phyloP scores from a whole-genome alignment of 2,888 invertebrate genomes.

The Sussaba pulchella region DNA sequence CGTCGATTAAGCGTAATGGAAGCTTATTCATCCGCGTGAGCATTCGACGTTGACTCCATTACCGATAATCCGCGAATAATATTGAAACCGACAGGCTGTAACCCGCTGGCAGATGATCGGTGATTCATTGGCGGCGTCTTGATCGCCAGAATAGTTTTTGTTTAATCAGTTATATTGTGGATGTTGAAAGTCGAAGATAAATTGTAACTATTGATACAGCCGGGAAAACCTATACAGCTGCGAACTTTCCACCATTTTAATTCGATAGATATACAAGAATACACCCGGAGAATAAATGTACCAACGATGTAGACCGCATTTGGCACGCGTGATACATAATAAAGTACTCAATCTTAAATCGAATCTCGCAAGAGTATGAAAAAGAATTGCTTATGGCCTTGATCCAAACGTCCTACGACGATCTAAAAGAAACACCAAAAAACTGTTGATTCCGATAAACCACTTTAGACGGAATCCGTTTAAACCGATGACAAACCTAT shows the following conservation, averaged over 20 bases:
- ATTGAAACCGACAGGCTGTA: constrained; percentile 51
- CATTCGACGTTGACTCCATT: constrained; percentile 70
- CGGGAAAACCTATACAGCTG: too few relatives aligned
- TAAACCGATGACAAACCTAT: too few relatives aligned
- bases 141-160: too few relatives aligned
- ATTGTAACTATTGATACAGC: too few relatives aligned
- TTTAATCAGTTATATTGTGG: too few relatives aligned
- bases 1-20: constrained; percentile 72
- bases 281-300: constrained; percentile 28
- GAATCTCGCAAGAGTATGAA: constrained; percentile 25
- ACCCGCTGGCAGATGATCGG: not conserved
- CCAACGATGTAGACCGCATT: constrained; percentile 33
- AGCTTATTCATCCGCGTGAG: constrained; percentile 70
- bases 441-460: not conserved
- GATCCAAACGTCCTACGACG: constrained; percentile 12
- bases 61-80: constrained; percentile 64
- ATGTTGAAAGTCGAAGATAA: too few relatives aligned
- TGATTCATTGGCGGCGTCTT: not conserved
- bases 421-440: too few relatives aligned
- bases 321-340: constrained; percentile 20
- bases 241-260: too few relatives aligned
- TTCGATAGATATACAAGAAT: too few relatives aligned
- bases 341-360: constrained; percentile 9
- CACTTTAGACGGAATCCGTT: too few relatives aligned
- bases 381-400: constrained; percentile 18